A percentile compares a stretch with the other conserved stretches of the same genome.
Evolutionary conservation across 2,113 vertebrate species (phyloP).

Genomic region (Chloroceryle aenea): DNA sequence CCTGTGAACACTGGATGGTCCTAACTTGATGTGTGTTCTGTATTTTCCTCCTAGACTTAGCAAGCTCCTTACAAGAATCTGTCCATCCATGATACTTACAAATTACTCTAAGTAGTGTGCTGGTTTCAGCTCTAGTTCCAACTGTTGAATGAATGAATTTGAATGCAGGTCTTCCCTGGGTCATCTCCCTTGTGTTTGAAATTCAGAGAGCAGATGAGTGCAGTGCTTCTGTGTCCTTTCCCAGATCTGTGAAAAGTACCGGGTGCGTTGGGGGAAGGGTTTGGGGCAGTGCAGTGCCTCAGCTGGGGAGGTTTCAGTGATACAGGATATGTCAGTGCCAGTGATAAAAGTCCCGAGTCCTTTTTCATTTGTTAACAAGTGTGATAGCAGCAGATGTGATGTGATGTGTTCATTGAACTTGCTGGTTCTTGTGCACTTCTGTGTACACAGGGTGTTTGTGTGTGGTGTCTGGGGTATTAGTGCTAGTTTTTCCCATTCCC

Average conservation of each 20-base stretch:
- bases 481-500: neutral
- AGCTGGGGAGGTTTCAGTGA: neutral
- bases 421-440: neutral
- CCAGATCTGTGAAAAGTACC: neutral
- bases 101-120: neutral
- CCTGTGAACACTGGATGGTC: neutral
- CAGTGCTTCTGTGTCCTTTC: neutral
- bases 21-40: accelerated
- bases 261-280: neutral
- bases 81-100: too few species aligned
- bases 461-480: neutral
- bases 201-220: neutral
- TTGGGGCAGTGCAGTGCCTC: neutral
- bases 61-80: neutral
- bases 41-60: neutral
- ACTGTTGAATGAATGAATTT: neutral
- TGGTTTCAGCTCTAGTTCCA: neutral
- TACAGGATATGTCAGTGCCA: neutral
- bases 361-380: neutral
- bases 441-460: neutral
- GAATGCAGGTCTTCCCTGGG: neutral
- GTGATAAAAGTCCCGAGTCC: neutral
- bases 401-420: neutral
- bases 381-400: neutral
- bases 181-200: neutral